Evolutionary conservation across 2,113 vertebrate species (phyloP), one percentile per base, ranked within the genome.

Genomic region (Bufo gargarizans): DNA sequence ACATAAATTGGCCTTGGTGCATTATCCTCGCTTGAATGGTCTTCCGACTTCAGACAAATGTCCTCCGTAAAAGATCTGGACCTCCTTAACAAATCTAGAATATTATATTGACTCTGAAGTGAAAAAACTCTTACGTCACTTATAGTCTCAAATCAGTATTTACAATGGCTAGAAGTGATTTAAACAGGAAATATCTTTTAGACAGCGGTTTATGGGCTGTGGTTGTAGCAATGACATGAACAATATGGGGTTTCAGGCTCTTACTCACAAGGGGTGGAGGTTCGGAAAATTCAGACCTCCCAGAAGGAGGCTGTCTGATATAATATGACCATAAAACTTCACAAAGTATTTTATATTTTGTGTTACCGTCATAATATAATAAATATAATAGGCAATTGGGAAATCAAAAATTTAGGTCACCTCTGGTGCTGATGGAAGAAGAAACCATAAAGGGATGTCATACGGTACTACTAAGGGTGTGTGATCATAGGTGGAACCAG

Each of bases 201-300:
- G 77, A 56, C 55, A 61, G 78, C 19, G 55, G 56, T 81, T 81
- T 65, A 65, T 65, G 80, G 17, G 59, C 59, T 67, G 45, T 53
- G 47, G 43, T 55, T 69, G 33, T 69, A 53, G 61, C 13, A 22
- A 12, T 83, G 45, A 61, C 4, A 58, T 19, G 22, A 81, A 81
- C 55, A 59, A 45, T 81, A 59, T 81, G 16, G 16, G 45, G 61
- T 69, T 22, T 83, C 47, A 82, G 19, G 45, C 16, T 45, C 33
- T 58, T 6, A 82, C 58, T 82, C 13, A 82, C 11, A 10, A 19
- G 20, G 3, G 61, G 80, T 49, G 45, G 47, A 53, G 55, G 33
- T 19, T 81, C 56, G 0, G 13, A 55, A 53, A 69, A 53, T n/a
- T n/a, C 20, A n/a, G 61, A 83, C 81, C 81, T 67, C 81, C 81